Evolutionary conservation across 2,113 vertebrate species (phyloP).

Genomic region (Poeciliopsis occidentalis): DNA sequence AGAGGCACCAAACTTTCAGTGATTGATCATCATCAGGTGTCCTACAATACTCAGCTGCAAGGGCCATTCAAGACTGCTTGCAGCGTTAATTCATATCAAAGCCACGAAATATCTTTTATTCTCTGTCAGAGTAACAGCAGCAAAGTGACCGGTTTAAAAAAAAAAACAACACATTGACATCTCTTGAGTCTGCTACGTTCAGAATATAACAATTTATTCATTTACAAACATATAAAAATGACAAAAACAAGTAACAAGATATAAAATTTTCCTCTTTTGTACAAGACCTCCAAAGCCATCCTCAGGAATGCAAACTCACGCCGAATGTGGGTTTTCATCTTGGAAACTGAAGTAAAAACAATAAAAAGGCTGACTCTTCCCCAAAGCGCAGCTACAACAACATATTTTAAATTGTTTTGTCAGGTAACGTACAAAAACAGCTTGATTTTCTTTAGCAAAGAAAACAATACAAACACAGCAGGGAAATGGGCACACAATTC

Average conservation of each 20-base stretch:
- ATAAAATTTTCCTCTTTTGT: constrained; percentile 74
- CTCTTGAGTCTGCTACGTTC: constrained; percentile 10
- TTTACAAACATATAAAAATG: constrained; percentile 78
- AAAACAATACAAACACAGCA: constrained; percentile 2
- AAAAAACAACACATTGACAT: background rate
- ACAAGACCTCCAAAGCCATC: constrained; percentile 70
- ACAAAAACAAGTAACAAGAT: constrained; percentile 68
- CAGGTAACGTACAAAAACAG: constrained; percentile 49
- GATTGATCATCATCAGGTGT: no score
- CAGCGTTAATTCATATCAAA: no score
- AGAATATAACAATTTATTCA: constrained; percentile 76
- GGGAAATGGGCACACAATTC: constrained; percentile 48
- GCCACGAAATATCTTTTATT: no score
- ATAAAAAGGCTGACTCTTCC: constrained; percentile 49
- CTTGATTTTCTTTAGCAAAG: constrained; percentile 40
- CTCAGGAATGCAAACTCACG: constrained; percentile 55
- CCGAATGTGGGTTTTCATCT: constrained; percentile 47
- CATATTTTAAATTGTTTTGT: constrained; percentile 23
- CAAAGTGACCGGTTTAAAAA: background rate
- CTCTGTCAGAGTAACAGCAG: no score
- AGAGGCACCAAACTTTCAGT: no score
- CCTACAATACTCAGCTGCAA: no score
- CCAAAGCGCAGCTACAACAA: constrained; percentile 37
- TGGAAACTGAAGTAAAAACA: constrained; percentile 62
- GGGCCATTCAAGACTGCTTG: no score